Conservation (phyloP, 23 tunicate species). For the Phallusia fumigata region DNA sequence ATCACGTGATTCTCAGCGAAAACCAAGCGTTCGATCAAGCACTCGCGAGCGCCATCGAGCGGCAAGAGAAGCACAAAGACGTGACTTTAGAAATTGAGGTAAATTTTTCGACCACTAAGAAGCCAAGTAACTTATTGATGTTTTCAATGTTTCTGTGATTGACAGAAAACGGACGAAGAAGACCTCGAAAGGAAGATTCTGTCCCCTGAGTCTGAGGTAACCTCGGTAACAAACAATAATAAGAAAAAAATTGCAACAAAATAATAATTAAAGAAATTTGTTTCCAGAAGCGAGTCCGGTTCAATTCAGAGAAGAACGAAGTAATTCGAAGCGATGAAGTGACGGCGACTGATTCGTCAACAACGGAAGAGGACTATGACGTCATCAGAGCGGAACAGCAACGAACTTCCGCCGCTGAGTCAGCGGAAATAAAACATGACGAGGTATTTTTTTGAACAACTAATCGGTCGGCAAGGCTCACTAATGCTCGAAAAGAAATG, state of each 20-base stretch:
- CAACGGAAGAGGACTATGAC: background rate
- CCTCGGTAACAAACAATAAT: too few relatives aligned
- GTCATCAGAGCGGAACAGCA: background rate
- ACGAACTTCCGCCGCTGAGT: background rate
- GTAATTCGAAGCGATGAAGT: background rate
- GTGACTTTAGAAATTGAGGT: background rate
- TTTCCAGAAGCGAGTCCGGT: background rate
- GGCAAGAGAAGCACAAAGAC: background rate
- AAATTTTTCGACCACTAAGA: too few relatives aligned
- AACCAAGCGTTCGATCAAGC: background rate
- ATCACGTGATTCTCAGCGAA: slow-evolving; percentile 12
- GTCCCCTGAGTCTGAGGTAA: too few relatives aligned
- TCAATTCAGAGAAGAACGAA: background rate
- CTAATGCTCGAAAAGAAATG: too few relatives aligned
- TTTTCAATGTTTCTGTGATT: too few relatives aligned
- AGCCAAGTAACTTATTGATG: too few relatives aligned
- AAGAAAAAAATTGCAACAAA: too few relatives aligned
- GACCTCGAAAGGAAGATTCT: background rate
- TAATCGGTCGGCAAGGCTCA: too few relatives aligned
- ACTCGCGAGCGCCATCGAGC: slow-evolving; percentile 25
- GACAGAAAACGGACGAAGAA: background rate
- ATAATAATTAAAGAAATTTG: background rate
- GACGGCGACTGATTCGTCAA: background rate
- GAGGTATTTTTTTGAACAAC: too few relatives aligned
- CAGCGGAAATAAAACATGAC: too few relatives aligned